Evolutionary conservation across 2,888 invertebrate species (phyloP).

Genomic region (Merodon equestris): DNA sequence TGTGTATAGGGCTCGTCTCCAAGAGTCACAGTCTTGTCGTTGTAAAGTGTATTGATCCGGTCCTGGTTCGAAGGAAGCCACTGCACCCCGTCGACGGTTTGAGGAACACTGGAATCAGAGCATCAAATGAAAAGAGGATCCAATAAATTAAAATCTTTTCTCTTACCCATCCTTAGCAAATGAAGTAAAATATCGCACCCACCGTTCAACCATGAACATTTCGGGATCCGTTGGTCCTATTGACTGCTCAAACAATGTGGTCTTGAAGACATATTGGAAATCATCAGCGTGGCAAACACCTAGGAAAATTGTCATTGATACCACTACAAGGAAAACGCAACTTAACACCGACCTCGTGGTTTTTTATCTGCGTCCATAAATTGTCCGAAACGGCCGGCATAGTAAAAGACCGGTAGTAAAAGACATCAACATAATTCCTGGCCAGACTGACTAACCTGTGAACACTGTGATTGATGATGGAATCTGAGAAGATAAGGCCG

Average conservation of each 20-base stretch:
- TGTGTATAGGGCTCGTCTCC: background rate
- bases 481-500: slow-evolving; percentile 81
- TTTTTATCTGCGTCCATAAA: slow-evolving; percentile 79
- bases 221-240: slow-evolving; percentile 74
- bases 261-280: slow-evolving; percentile 73
- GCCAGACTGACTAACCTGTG: slow-evolving; percentile 82
- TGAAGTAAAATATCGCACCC: slow-evolving; percentile 77
- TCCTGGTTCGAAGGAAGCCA: background rate
- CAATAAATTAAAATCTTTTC: background rate
- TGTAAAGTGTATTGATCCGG: background rate
- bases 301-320: too few relatives aligned
- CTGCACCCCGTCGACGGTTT: background rate
- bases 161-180: slow-evolving; percentile 76
- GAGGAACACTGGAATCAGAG: background rate
- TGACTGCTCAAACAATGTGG: slow-evolving; percentile 70
- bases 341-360: slow-evolving; percentile 65
- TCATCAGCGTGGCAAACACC: slow-evolving; percentile 75
- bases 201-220: slow-evolving; percentile 77
- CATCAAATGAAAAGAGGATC: background rate
- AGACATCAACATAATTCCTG: slow-evolving; percentile 80
- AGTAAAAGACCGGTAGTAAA: slow-evolving; percentile 82
- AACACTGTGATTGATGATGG: slow-evolving; percentile 81
- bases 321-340: too few relatives aligned
- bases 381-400: slow-evolving; percentile 81
- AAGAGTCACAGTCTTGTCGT: background rate